A percentile compares a stretch with the other conserved stretches of the same genome.
Conservation (phyloP, 23 tunicate species). For the Oikopleura vanhoeffeni region DNA sequence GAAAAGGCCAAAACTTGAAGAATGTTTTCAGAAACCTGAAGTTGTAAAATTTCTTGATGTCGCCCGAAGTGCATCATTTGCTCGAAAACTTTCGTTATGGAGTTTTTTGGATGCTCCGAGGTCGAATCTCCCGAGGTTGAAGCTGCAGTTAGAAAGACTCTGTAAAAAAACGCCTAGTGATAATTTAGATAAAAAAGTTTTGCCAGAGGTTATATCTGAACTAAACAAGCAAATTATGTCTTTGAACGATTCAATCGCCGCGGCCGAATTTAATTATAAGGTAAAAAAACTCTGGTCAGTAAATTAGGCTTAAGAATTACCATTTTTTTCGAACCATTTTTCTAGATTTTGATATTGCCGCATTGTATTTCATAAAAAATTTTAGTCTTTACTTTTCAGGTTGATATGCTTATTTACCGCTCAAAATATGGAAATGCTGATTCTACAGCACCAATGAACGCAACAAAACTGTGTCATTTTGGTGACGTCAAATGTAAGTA, state of each 20-base stretch:
- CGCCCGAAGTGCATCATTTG: not conserved
- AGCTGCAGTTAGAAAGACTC: not conserved
- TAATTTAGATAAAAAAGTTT: not conserved
- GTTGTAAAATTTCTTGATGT: not conserved
- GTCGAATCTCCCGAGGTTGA: not conserved
- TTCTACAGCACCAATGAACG: not conserved
- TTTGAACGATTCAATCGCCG: not conserved
- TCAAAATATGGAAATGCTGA: not conserved
- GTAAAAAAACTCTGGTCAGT: no score
- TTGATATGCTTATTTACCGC: not conserved
- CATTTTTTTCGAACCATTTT: no score
- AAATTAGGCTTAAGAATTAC: no score
- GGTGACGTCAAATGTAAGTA: not conserved
- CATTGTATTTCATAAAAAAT: no score
- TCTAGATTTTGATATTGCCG: no score
- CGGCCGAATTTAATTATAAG: not conserved
- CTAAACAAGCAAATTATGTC: not conserved
- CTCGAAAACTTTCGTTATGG: not conserved
- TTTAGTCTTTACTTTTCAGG: no score
- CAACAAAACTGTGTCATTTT: not conserved
- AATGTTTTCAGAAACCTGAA: not conserved
- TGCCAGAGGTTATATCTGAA: not conserved
- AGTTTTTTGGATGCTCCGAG: not conserved
- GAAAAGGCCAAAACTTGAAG: not conserved
- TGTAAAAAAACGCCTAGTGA: not conserved